Conservation (phyloP, 2,888 invertebrate species). For the Dicranocentrus wangi region DNA sequence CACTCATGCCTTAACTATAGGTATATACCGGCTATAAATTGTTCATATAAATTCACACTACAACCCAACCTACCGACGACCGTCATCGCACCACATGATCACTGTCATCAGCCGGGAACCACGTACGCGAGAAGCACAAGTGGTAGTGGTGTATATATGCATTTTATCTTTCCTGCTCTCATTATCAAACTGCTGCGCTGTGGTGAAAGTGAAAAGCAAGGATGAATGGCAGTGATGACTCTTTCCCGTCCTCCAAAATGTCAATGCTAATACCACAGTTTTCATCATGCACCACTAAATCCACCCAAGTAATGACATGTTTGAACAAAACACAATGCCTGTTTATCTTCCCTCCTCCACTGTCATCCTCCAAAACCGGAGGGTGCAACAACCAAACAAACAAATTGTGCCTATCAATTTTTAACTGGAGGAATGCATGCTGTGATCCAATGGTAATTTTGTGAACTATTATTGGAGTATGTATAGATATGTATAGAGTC, state of each 20-base stretch:
- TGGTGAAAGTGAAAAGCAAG: slow-evolving; percentile 23
- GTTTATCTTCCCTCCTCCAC: background rate
- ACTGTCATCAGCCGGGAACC: slow-evolving; percentile 49
- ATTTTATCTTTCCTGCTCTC: slow-evolving; percentile 19
- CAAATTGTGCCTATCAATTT: slow-evolving; percentile 31
- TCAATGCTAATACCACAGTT: slow-evolving; percentile 19
- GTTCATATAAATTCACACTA: too few relatives aligned
- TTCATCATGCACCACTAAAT: background rate
- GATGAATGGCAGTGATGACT: slow-evolving; percentile 61
- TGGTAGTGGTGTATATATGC: too few relatives aligned
- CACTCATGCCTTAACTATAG: background rate
- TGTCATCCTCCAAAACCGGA: background rate
- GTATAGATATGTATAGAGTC: background rate
- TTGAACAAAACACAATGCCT: too few relatives aligned
- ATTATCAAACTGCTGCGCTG: slow-evolving; percentile 25
- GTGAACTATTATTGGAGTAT: background rate
- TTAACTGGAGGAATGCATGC: background rate
- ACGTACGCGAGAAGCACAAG: background rate
- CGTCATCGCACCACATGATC: slow-evolving; percentile 49
- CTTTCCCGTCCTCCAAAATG: slow-evolving; percentile 47
- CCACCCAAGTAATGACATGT: slow-evolving; percentile 9
- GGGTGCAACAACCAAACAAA: background rate
- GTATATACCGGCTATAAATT: background rate
- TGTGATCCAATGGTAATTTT: too few relatives aligned
- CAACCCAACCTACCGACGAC: too few relatives aligned